Conservation (phyloP, 2,113 vertebrate genomes). For the Edolisoma coerulescens region DNA sequence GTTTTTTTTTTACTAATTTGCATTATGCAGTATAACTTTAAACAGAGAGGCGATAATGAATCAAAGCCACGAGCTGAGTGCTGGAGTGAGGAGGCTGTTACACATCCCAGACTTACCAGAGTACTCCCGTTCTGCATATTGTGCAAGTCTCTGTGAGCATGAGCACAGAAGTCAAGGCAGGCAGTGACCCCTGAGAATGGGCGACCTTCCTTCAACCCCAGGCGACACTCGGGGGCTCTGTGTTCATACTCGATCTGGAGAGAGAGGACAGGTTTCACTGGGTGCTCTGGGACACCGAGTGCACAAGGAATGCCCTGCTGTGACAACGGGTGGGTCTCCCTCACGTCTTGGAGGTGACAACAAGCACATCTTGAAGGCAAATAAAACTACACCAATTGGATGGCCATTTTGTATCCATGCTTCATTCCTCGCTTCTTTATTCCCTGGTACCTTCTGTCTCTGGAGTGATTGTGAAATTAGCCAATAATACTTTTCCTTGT, state of each 20-base stretch:
- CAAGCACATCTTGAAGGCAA: not conserved
- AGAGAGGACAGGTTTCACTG: not conserved
- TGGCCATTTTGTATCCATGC: not conserved
- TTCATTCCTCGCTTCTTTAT: not conserved
- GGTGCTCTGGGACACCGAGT: not conserved
- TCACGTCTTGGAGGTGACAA: not conserved
- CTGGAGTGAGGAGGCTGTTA: not conserved
- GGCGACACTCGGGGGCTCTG: constrained; percentile 88
- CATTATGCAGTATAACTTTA: not conserved
- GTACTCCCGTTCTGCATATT: constrained; percentile 97
- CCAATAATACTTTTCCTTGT: not conserved
- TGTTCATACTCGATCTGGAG: constrained; percentile 90
- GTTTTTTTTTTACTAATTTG: not conserved
- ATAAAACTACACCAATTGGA: not conserved
- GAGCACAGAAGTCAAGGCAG: constrained; percentile 96
- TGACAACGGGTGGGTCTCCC: not conserved
- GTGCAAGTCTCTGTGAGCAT: constrained; percentile 94
- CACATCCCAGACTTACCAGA: constrained; percentile 77
- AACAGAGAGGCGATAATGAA: not conserved
- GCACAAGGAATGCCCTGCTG: not conserved
- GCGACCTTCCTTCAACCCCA: constrained; percentile 89
- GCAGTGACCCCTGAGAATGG: constrained; percentile 98
- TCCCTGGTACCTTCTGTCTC: not conserved
- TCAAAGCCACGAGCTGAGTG: not conserved
- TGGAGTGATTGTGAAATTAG: not conserved